These are phyloP conservation scores for Rhadina sibilatrix DNA, from an alignment of 2,113 vertebrate genomes.

Conservation along the genomic window DNA sequence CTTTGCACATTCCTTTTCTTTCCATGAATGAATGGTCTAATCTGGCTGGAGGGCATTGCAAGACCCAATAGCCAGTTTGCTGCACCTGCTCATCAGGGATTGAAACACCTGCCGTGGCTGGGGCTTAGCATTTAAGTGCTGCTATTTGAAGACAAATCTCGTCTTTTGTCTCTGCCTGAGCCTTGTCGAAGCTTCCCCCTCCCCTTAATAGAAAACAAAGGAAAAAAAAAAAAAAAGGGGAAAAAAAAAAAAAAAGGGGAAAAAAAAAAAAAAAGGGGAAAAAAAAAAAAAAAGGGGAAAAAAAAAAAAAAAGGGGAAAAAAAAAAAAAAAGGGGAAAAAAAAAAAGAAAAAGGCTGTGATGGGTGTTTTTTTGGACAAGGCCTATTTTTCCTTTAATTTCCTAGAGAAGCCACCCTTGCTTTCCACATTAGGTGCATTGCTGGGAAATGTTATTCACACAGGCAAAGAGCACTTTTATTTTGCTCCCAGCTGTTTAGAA, in stretches of 20 bases:
- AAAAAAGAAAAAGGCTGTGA: not conserved
- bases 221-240: not conserved
- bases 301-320: too few species aligned
- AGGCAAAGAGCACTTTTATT: not conserved
- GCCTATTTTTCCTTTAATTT: not conserved
- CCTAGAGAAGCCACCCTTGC: not conserved
- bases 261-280: not conserved
- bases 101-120: constrained; percentile 55
- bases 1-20: constrained; percentile 63
- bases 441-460: not conserved
- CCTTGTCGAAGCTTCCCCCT: not conserved
- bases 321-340: not conserved
- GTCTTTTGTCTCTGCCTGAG: constrained; percentile 19
- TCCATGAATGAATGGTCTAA: constrained; percentile 55
- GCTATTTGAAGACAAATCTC: constrained; percentile 67
- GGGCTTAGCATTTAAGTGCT: constrained; percentile 65
- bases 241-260: not conserved
- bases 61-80: constrained; percentile 49
- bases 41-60: constrained; percentile 64
- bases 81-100: constrained; percentile 61
- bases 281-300: not conserved
- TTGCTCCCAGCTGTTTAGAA: not conserved
- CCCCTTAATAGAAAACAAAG: not conserved
- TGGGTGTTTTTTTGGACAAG: not conserved
- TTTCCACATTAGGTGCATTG: not conserved